These are phyloP conservation scores for Hydrochoerus hydrochaeris DNA, from an alignment of 2,113 vertebrate species.

Conservation along the genomic window DNA sequence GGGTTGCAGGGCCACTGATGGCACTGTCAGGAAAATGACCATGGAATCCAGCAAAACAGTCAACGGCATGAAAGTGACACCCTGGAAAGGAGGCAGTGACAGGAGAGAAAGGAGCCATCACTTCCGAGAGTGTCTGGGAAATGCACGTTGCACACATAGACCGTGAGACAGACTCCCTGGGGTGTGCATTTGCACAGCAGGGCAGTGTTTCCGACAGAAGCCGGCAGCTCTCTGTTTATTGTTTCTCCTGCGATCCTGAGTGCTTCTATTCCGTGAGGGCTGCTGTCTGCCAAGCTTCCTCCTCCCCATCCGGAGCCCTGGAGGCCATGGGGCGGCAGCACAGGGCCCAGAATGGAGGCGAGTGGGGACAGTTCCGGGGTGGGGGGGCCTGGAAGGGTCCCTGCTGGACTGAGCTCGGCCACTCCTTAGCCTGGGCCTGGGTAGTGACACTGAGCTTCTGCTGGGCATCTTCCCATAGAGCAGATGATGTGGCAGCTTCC, in stretches of 20 bases:
- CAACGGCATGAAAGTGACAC: too few species aligned
- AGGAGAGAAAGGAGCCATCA: neutral
- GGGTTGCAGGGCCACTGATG: neutral
- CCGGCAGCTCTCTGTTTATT: neutral
- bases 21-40: neutral
- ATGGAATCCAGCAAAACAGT: neutral
- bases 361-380: neutral
- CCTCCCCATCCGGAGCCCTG: neutral
- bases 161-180: neutral
- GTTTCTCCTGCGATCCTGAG: neutral
- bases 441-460: neutral
- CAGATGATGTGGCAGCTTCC: neutral
- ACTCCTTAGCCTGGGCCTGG: neutral
- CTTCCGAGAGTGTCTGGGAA: neutral
- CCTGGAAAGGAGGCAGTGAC: neutral
- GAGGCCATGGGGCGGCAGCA: neutral
- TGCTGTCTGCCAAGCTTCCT: neutral
- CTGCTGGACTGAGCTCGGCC: neutral
- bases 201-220: neutral
- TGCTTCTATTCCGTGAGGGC: neutral
- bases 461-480: neutral
- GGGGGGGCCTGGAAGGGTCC: neutral
- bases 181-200: neutral
- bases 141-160: neutral
- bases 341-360: neutral